Evolutionary conservation across 2,888 invertebrate species (phyloP), one percentile per base, ranked within the genome.

Genomic region (Himalopsyche japonica): DNA sequence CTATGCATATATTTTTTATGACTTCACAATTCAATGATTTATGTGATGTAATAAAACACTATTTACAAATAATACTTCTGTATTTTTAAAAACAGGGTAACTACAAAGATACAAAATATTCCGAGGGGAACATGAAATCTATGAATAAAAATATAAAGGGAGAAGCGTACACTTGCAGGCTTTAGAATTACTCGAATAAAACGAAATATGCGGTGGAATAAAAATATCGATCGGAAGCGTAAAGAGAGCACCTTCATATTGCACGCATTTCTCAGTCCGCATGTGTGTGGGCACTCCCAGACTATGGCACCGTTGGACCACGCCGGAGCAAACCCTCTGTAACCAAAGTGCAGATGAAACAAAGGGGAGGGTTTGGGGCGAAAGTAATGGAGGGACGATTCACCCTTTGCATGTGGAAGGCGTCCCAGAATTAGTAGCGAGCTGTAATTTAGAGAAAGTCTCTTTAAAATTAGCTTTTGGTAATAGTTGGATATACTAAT

Each of bases 181-280:
- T 27, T 27, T 15, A 15, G 15, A n/a, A 70, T 70, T 70, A 27
- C 70, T 27, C 27, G 70, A 70, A 70, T 70, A 70, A 70, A 70
- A 70, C 70, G 70, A 70, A 70, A 70, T 70, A 27, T 30, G 70
- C 70, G 70, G 70, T 70, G 70, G 70, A 20, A 70, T 70, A 70
- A 70, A 70, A 70, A 27, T 83, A 83, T 83, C 83, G 83, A 83
- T 83, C 83, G 76, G 57, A 27, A 24, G 34, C 37, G 48, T 76
- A 83, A 80, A 83, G 80, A 76, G 83, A 80, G 80, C 83, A 83
- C 83, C 77, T 70, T 70, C 70, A 70, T 80, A 83, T 83, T 83
- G 57, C 34, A 80, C 80, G 78, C 64, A n/a, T 78, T 24, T 70
- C 64, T 43, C 8, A 15, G 70, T 70, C 64, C 70, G 70, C 30